Percentiles rank a stretch among this genome's conserved stretches.
Conservation (phyloP, 1,140 invertebrate genomes). For the Cyphomyrmex costatus region DNA sequence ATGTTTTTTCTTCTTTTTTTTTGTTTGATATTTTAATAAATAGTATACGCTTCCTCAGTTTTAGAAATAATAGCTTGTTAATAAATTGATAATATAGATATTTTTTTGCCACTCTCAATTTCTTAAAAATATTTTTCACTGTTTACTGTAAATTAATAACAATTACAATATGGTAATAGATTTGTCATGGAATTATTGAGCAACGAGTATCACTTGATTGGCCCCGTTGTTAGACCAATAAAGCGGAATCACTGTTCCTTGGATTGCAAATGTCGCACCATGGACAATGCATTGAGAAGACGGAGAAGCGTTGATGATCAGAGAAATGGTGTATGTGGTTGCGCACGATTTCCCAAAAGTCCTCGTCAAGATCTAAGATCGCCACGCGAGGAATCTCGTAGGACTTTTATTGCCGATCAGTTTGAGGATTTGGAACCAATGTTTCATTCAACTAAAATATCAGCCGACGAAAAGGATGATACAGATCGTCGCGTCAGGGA, state of each 20-base stretch:
- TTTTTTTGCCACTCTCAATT: background rate
- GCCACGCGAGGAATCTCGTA: background rate
- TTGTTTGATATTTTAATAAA: background rate
- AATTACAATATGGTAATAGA: constrained; percentile 23
- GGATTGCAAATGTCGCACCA: background rate
- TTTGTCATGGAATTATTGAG: constrained; percentile 63
- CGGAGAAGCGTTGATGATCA: background rate
- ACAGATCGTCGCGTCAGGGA: background rate
- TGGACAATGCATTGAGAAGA: background rate
- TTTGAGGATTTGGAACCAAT: background rate
- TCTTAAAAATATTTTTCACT: background rate
- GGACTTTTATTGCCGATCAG: background rate
- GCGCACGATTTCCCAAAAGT: background rate
- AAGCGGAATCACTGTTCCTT: constrained; percentile 13
- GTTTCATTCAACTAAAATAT: constrained; percentile 16
- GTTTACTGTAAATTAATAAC: background rate
- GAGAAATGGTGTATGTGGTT: background rate
- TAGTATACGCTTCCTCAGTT: background rate
- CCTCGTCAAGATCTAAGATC: background rate
- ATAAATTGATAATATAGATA: background rate
- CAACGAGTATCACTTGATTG: constrained; percentile 67
- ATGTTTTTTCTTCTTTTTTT: constrained; percentile 5
- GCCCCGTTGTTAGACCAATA: constrained; percentile 46
- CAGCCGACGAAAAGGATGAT: background rate
- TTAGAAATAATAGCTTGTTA: background rate